Percentiles rank a stretch among this genome's conserved stretches.
These are phyloP conservation scores for Todiramphus chloris DNA, from an alignment of 2,113 vertebrate species.

Conservation along the genomic window DNA sequence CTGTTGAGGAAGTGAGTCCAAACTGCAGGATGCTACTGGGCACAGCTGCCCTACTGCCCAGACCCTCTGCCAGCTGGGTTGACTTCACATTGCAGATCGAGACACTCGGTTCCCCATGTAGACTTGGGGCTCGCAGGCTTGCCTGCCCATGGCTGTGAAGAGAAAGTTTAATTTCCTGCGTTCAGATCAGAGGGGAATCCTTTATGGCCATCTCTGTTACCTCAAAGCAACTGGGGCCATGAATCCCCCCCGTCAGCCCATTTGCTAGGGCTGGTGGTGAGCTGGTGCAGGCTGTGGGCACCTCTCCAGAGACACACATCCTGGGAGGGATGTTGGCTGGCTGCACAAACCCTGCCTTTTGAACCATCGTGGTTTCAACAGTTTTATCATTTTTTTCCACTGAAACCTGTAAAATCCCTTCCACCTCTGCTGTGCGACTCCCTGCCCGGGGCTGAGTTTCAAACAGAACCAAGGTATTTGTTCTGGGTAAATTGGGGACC, in stretches of 20 bases:
- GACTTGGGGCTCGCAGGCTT: fast-evolving
- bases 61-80: not conserved
- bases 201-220: not conserved
- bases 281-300: fast-evolving
- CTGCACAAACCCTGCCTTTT: not conserved
- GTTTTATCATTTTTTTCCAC: not conserved
- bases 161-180: not conserved
- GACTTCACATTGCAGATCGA: fast-evolving
- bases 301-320: not conserved
- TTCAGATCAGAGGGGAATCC: not conserved
- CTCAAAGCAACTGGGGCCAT: fast-evolving
- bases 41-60: fast-evolving
- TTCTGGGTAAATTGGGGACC: not conserved
- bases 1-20: not conserved
- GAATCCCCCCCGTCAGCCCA: not conserved
- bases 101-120: fast-evolving
- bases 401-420: not conserved
- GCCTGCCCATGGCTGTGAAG: not conserved
- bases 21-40: not conserved
- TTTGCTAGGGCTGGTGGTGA: not conserved
- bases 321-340: not conserved
- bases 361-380: not conserved
- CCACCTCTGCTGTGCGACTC: not conserved
- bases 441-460: not conserved
- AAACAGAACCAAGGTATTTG: fast-evolving